These are phyloP conservation scores for Leiothrix lutea DNA, from an alignment of 2,113 vertebrate genomes.

Conservation along the genomic window DNA sequence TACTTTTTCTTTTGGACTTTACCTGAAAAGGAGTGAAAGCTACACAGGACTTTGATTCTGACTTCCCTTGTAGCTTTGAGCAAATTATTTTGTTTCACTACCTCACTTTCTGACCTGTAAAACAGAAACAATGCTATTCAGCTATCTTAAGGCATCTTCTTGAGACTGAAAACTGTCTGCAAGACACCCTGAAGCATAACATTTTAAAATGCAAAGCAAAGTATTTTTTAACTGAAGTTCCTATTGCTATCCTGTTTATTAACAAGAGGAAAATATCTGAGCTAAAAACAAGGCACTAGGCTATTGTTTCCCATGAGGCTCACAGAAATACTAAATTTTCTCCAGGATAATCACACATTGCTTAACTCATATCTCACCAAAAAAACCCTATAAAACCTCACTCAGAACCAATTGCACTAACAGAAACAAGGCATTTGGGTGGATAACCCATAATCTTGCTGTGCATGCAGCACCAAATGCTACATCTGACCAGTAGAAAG, in stretches of 20 bases:
- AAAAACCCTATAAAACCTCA: background rate
- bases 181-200: background rate
- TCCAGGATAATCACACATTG: background rate
- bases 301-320: background rate
- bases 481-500: background rate
- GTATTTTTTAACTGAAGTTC: background rate
- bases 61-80: background rate
- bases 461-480: fast-evolving
- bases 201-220: background rate
- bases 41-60: background rate
- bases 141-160: background rate
- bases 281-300: background rate
- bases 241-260: background rate
- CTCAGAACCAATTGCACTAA: background rate
- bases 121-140: background rate
- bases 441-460: background rate
- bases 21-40: background rate
- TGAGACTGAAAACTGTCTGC: background rate
- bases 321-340: background rate
- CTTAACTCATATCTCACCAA: background rate
- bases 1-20: background rate
- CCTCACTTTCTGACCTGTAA: background rate
- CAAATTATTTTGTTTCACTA: background rate
- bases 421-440: background rate
- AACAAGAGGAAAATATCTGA: background rate